Evolutionary conservation across 2,113 vertebrate species (phyloP).

Genomic region (Marcusenius ussheri): DNA sequence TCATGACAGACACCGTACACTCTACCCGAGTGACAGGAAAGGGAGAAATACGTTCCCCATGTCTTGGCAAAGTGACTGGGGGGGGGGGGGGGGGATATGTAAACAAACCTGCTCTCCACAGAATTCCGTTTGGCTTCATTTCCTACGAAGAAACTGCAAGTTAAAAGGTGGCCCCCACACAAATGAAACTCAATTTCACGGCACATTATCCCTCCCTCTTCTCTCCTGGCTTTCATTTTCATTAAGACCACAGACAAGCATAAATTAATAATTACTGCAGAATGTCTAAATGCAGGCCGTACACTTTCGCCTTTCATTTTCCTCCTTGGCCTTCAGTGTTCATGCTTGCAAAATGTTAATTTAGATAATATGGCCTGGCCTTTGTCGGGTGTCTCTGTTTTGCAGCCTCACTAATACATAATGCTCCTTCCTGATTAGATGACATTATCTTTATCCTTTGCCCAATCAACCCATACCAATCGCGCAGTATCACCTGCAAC

Average conservation of each 20-base stretch:
- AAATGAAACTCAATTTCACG: conserved; percentile 99
- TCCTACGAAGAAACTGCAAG: conserved; percentile 67
- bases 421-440: conserved; percentile 96
- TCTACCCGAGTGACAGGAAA: background rate
- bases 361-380: conserved; percentile 92
- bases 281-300: conserved; percentile 95
- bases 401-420: conserved; percentile 95
- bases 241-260: conserved; percentile 99
- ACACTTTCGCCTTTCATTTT: conserved; percentile 72
- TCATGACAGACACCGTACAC: background rate
- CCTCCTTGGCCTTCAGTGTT: conserved; percentile 85
- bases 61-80: background rate
- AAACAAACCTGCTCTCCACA: conserved; percentile 39
- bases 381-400: conserved; percentile 91
- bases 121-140: conserved; percentile 59
- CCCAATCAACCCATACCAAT: conserved; percentile 78
- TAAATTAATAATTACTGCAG: conserved; percentile 99
- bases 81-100: conserved; percentile 2
- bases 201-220: conserved; percentile 99
- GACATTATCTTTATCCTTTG: conserved; percentile 91
- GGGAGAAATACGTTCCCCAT: background rate
- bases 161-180: conserved; percentile 88
- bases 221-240: conserved; percentile 99
- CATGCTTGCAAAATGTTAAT: conserved; percentile 98
- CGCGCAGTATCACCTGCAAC: conserved; percentile 59